A percentile compares a stretch with the other conserved stretches of the same genome.
These are phyloP conservation scores for Oxygymnocypris stewartii DNA, from an alignment of 2,113 vertebrate genomes.

Conservation along the genomic window DNA sequence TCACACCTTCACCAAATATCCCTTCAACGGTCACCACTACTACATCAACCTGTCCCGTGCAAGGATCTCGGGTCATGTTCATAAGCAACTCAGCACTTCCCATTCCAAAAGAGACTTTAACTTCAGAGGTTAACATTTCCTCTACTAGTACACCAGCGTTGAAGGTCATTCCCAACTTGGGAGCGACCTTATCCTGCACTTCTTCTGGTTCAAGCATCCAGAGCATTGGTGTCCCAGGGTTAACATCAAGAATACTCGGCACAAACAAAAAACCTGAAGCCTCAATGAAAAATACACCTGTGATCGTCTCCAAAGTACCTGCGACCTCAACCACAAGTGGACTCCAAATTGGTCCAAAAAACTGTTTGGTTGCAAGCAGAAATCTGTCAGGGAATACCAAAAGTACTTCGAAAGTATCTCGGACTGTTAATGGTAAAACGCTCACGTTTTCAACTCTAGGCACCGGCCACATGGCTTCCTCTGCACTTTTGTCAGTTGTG, in stretches of 20 bases:
- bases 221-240: slow-evolving; percentile 70
- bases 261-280: slow-evolving; percentile 55
- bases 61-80: slow-evolving; percentile 81
- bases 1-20: slow-evolving; percentile 76
- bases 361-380: not conserved
- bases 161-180: slow-evolving; percentile 81
- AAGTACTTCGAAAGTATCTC: slow-evolving; percentile 26
- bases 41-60: slow-evolving; percentile 65
- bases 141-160: slow-evolving; percentile 72
- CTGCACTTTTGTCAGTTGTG: slow-evolving; percentile 79
- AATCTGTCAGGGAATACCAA: not conserved
- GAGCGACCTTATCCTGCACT: slow-evolving; percentile 76
- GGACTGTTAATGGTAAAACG: slow-evolving; percentile 65
- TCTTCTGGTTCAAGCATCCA: slow-evolving; percentile 72
- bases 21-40: slow-evolving; percentile 72
- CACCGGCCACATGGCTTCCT: slow-evolving; percentile 83
- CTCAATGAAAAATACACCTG: slow-evolving; percentile 53
- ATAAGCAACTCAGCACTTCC: slow-evolving; percentile 75
- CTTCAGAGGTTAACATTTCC: slow-evolving; percentile 45
- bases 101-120: slow-evolving; percentile 57
- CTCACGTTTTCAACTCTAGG: slow-evolving; percentile 82
- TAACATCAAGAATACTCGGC: slow-evolving; percentile 67
- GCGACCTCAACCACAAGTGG: slow-evolving; percentile 19
- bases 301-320: slow-evolving; percentile 45
- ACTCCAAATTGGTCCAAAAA: not conserved